A percentile compares a stretch with the other conserved stretches of the same genome.
These are phyloP conservation scores for Orbicella faveolata DNA, from an alignment of 64 coral and sea anemone genomes.

Conservation along the genomic window DNA sequence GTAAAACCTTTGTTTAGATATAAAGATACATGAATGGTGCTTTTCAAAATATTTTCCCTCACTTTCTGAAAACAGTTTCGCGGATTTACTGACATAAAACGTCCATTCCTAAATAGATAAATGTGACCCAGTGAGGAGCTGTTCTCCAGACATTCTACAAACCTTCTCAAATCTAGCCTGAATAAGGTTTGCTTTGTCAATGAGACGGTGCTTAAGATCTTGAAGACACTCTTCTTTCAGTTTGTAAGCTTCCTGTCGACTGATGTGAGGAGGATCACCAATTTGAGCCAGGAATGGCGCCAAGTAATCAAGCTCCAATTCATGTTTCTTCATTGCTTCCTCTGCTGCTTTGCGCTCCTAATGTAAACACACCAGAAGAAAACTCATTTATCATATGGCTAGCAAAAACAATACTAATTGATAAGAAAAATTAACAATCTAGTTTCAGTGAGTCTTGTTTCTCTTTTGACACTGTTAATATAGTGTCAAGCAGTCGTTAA, in stretches of 20 bases:
- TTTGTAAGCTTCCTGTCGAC: slow-evolving; percentile 80
- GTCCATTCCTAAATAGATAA: too few species aligned
- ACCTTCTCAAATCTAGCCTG: slow-evolving; percentile 99
- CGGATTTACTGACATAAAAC: too few species aligned
- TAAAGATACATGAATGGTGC: too few species aligned
- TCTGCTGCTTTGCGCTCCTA: slow-evolving; percentile 87
- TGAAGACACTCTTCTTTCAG: slow-evolving; percentile 98
- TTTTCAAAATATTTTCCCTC: too few species aligned
- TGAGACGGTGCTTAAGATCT: slow-evolving; percentile 91
- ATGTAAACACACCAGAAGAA: not conserved
- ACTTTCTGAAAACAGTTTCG: too few species aligned
- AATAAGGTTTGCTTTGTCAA: slow-evolving; percentile 97
- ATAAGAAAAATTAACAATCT: too few species aligned
- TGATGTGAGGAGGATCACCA: slow-evolving; percentile 93
- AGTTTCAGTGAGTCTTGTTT: too few species aligned
- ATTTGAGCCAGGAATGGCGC: slow-evolving; percentile 98
- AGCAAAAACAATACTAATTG: too few species aligned
- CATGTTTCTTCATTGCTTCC: slow-evolving; percentile 98
- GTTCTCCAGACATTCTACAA: not conserved
- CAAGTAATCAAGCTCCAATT: slow-evolving; percentile 91
- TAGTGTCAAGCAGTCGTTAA: too few species aligned
- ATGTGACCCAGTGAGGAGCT: too few species aligned
- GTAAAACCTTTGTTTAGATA: too few species aligned
- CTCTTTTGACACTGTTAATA: too few species aligned
- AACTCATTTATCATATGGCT: not conserved